Conservation (phyloP, 2,888 invertebrate genomes). For the Bugulina stolonifera region DNA sequence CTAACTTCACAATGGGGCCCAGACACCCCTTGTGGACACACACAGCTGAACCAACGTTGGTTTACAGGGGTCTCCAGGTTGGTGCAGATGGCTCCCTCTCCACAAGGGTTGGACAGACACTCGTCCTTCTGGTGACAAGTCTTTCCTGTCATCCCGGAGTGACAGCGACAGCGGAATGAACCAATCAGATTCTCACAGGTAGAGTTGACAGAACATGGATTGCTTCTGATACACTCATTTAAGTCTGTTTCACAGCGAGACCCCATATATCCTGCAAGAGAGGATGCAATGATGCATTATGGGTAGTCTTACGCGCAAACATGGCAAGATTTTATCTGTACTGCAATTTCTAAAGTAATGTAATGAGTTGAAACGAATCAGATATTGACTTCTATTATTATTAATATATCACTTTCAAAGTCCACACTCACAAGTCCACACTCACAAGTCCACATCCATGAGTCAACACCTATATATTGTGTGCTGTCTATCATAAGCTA, state of each 20-base stretch:
- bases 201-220: conserved; percentile 1
- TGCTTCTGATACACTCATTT: conserved; percentile 12
- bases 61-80: not conserved
- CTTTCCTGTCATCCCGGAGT: not conserved
- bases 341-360: no score
- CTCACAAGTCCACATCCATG: no score
- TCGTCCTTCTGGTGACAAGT: conserved; percentile 14
- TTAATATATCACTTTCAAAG: no score
- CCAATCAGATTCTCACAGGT: conserved; percentile 14
- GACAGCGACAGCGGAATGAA: conserved; percentile 8
- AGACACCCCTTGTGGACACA: not conserved
- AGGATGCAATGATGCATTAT: no score
- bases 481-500: no score
- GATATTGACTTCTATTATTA: no score
- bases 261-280: not conserved
- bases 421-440: no score
- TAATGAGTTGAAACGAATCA: no score
- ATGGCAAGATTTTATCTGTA: no score
- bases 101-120: conserved; percentile 7
- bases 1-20: not conserved
- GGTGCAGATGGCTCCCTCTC: not conserved
- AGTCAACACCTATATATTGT: no score
- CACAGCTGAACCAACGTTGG: not conserved
- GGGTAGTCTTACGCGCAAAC: no score
- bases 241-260: not conserved